A percentile compares a stretch with the other conserved stretches of the same genome.
These are phyloP conservation scores for Anastatus disparis DNA, from an alignment of 1,140 invertebrate genomes.

Conservation along the genomic window DNA sequence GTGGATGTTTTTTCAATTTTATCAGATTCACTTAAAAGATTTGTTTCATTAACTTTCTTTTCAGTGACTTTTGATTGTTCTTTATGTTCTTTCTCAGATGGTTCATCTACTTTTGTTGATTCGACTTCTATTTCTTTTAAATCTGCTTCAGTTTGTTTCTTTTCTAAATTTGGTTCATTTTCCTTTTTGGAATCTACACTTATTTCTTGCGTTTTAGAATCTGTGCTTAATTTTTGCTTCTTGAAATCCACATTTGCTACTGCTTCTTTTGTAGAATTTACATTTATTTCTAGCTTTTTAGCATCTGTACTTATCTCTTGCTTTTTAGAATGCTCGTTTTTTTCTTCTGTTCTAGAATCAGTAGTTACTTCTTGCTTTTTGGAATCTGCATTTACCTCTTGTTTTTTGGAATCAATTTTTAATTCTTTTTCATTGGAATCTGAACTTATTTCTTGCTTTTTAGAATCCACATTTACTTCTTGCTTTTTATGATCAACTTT, in stretches of 20 bases:
- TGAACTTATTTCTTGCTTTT: too few species aligned
- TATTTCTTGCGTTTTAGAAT: neutral
- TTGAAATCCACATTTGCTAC: neutral
- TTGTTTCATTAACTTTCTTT: neutral
- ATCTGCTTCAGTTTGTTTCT: neutral
- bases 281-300: neutral
- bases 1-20: too few species aligned
- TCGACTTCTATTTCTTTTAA: neutral
- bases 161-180: slow-evolving; percentile 11
- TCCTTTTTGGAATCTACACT: slow-evolving; percentile 5
- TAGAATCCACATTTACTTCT: too few species aligned
- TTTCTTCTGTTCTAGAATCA: neutral
- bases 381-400: neutral
- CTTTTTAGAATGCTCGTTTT: too few species aligned
- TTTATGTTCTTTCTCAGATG: neutral
- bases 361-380: neutral
- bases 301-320: neutral
- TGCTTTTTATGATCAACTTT: too few species aligned
- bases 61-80: neutral
- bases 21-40: neutral
- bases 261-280: neutral
- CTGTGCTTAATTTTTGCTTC: neutral
- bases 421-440: too few species aligned
- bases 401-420: neutral
- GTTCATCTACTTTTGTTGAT: neutral